Evolutionary conservation across 2,888 invertebrate species (phyloP), one percentile per base, ranked within the genome.

Genomic region (Tetramorium bicarinatum): DNA sequence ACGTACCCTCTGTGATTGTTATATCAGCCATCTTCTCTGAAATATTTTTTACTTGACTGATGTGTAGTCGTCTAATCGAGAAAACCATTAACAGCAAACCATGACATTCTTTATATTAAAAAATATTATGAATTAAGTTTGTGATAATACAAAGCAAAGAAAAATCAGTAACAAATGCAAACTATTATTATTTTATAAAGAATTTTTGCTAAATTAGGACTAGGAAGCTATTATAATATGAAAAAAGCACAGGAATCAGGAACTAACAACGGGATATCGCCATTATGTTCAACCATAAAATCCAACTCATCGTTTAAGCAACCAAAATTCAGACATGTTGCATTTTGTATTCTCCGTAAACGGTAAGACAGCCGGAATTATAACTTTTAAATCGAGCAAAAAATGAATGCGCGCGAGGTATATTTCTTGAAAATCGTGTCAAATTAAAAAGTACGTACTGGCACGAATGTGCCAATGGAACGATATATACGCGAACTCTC

Each of bases 311-410:
- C 56, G n/a, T 85, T 79, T 71, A 91, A 25, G 9, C 7, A 64
- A 47, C 91, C 91, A 61, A 91, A 91, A 82, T 85, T 62, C 38
- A 71, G 47, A 29, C 62, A 62, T 54, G 41, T 21, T 47, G 69
- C 85, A 59, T 62, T 54, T 59, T 71, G 81, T 74, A 88, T n/a
- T n/a, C n/a, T n/a, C n/a, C n/a, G n/a, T n/a, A n/a, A n/a, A n/a
- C n/a, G n/a, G n/a, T n/a, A n/a, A n/a, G n/a, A n/a, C n/a, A n/a
- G n/a, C n/a, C n/a, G n/a, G n/a, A n/a, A n/a, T n/a, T n/a, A n/a
- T n/a, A n/a, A n/a, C n/a, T n/a, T n/a, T n/a, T n/a, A n/a, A n/a
- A n/a, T n/a, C n/a, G n/a, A n/a, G n/a, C n/a, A n/a, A n/a, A n/a
- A n/a, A n/a, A n/a, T n/a, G n/a, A n/a, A n/a, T n/a, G n/a, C n/a